These are phyloP conservation scores for Tetramorium alpestre DNA, from an alignment of 1,140 invertebrate species.

Conservation along the genomic window DNA sequence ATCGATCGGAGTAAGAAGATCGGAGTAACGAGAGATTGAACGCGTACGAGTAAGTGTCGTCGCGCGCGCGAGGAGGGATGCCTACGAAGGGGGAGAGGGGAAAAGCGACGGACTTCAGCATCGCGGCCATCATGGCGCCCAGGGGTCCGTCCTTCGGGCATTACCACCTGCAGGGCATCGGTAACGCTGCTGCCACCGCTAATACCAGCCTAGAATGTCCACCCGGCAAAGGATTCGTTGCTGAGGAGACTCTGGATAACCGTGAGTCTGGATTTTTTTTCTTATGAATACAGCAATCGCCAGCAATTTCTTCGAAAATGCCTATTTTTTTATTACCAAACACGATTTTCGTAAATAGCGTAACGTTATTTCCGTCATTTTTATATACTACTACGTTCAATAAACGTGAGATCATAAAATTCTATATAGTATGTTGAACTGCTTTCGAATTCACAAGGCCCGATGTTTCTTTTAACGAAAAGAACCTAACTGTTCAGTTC, in stretches of 20 bases:
- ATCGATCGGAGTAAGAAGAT: slow-evolving; percentile 25
- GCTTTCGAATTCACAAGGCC: too few relatives aligned
- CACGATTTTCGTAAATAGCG: background rate
- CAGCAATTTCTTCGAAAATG: background rate
- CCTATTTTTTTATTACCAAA: background rate
- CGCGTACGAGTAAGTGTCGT: slow-evolving; percentile 66
- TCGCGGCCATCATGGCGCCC: slow-evolving; percentile 92
- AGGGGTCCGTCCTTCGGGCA: slow-evolving; percentile 85
- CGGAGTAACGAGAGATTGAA: slow-evolving; percentile 28
- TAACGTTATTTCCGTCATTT: background rate
- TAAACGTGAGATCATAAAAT: background rate
- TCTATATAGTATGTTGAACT: too few relatives aligned
- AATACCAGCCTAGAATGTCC: slow-evolving; percentile 81
- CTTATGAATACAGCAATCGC: background rate
- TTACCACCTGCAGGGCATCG: slow-evolving; percentile 83
- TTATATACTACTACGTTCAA: background rate
- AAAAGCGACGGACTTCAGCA: slow-evolving; percentile 91
- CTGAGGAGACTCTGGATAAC: slow-evolving; percentile 79
- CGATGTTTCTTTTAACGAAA: too few relatives aligned
- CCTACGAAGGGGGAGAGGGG: slow-evolving; percentile 84
- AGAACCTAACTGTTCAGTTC: too few relatives aligned
- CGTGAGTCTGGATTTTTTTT: slow-evolving; percentile 75
- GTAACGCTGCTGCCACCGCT: slow-evolving; percentile 75
- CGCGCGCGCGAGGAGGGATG: slow-evolving; percentile 85
- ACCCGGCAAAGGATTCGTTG: slow-evolving; percentile 70